Conservation (phyloP, 1,140 invertebrate species). For the Metopolophium dirhodum region DNA sequence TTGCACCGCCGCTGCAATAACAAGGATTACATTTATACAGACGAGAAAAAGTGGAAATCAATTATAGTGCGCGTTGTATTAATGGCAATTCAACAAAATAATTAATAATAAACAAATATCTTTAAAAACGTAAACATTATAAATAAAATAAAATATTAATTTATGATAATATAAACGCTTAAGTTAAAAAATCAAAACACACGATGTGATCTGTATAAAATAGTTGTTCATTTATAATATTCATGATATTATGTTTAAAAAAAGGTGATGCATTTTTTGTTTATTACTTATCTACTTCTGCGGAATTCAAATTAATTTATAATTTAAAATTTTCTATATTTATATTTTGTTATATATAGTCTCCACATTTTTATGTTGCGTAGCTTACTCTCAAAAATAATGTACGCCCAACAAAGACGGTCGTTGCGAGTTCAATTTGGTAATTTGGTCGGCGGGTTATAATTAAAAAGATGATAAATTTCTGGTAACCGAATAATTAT, state of each 20-base stretch:
- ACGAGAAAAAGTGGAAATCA: not conserved
- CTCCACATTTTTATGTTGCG: not conserved
- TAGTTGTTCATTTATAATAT: not conserved
- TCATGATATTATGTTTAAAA: not conserved
- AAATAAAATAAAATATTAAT: not conserved
- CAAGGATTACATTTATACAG: not conserved
- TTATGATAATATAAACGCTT: not conserved
- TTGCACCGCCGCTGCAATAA: not conserved
- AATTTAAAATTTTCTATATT: too few relatives aligned
- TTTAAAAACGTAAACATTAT: not conserved
- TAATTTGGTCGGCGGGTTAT: not conserved
- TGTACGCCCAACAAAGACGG: not conserved
- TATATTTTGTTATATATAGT: not conserved
- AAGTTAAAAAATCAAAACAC: not conserved
- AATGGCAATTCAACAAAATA: not conserved
- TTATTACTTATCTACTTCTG: not conserved
- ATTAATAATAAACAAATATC: not conserved
- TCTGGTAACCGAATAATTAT: not conserved
- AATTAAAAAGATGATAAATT: conserved; percentile 33
- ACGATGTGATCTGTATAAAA: not conserved
- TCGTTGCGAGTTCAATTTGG: not conserved
- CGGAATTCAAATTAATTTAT: not conserved
- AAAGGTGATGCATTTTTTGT: not conserved
- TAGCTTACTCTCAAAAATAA: not conserved
- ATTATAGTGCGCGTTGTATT: not conserved